Base-by-base conservation (phyloP, 2,797 vertebrate genomes). In the Chelon auratus region DNA sequence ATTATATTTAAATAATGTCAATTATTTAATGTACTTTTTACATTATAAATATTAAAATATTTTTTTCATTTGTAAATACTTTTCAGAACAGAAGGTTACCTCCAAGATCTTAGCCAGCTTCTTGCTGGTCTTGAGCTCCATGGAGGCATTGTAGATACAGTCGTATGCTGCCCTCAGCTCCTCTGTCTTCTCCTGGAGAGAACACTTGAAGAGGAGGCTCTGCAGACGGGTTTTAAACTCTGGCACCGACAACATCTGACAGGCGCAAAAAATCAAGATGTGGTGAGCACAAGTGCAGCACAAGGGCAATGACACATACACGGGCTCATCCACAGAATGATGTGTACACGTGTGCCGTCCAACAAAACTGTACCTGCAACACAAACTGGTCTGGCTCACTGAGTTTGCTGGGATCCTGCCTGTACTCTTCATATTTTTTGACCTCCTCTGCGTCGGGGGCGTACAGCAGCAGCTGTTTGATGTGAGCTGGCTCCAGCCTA, bases 41-140 rank as follows among this genome's bases (percentile, higher is more conserved):
- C 12, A 42, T 3, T 37, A 37, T 37, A 37, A 6, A 37, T 8
- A 37, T 10, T 37, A 8, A 8, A 37, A 37, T 37, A 3, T 37
- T 37, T 9, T 42, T 42, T 42, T 3, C 13, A 43, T n/a, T 47
- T 47, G 7, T 17, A 18, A 9, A 8, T 7, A 45, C 7, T 45
- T 45, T 15, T 45, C 43, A 5, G 17, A 18, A 18, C 14, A 18
- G 39, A 3, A 17, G 12, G 14, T n/a, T 83, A 99, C 97, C 97
- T 99, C 98, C 59, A 99, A 83, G 88, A 99, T 99, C 87, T 99
- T 99, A 5, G 98, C 98, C 36, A 99, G 94, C 80, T 97, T 99
- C 93, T 95, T 97, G 96, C 98, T 99, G 72, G 92, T 96, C 87
- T 95, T 97, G 66, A 99, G 95, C 90, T 99, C 97, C 0, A 95